Evolutionary conservation across 2,797 vertebrate genomes (phyloP).

Genomic region (Muraenolepis orangiensis): DNA sequence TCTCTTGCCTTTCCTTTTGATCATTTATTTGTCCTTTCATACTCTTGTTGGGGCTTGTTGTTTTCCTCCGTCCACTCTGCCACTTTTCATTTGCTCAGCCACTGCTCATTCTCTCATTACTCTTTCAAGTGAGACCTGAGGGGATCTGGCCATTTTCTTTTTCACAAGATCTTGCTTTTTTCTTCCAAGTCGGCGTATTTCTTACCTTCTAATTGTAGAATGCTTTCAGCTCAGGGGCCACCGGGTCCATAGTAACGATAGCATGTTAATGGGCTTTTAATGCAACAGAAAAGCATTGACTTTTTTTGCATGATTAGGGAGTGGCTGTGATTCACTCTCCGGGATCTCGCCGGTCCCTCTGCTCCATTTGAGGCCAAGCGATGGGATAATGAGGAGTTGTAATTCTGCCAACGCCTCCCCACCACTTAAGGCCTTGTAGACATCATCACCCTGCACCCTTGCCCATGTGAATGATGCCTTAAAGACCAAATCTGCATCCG

Average conservation of each 20-base stretch:
- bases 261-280: constrained; percentile 62
- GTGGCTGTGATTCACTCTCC: constrained; percentile 40
- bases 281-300: constrained; percentile 44
- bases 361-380: constrained; percentile 44
- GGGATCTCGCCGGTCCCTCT: constrained; percentile 35
- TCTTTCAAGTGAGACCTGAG: too few relatives aligned
- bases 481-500: constrained; percentile 22
- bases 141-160: too few relatives aligned
- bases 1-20: too few relatives aligned
- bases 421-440: constrained; percentile 21
- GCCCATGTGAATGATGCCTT: constrained; percentile 20
- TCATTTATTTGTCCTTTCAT: too few relatives aligned
- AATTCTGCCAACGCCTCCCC: constrained; percentile 34
- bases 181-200: too few relatives aligned
- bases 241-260: constrained; percentile 35
- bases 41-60: too few relatives aligned
- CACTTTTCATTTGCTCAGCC: too few relatives aligned
- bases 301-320: constrained; percentile 8
- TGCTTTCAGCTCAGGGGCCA: too few relatives aligned
- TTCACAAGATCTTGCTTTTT: too few relatives aligned
- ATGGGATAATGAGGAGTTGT: constrained; percentile 32
- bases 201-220: too few relatives aligned
- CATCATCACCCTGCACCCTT: constrained; percentile 19
- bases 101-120: too few relatives aligned
- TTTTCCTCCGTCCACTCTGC: not conserved